Percentiles rank a stretch among this genome's conserved stretches.
Conservation (phyloP, 2,888 invertebrate genomes). For the Eupithecia tripunctaria region DNA sequence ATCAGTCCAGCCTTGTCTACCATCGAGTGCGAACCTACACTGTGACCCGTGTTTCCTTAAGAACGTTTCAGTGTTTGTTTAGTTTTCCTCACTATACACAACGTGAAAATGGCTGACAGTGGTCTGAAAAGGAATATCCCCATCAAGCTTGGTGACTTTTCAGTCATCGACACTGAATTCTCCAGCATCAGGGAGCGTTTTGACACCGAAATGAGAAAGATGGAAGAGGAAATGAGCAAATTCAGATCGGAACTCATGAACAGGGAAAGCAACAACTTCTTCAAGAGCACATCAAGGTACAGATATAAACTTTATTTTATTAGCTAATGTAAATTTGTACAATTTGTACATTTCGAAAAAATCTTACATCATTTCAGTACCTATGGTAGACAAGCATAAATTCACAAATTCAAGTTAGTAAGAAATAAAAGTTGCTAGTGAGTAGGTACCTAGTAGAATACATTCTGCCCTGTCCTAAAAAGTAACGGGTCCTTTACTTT, state of each 20-base stretch:
- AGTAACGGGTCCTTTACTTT: slow-evolving; percentile 52
- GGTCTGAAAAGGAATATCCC: slow-evolving; percentile 95
- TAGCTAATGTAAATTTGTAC: slow-evolving; percentile 19
- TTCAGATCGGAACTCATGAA: slow-evolving; percentile 97
- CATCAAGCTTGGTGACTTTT: slow-evolving; percentile 96
- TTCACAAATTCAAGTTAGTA: neutral
- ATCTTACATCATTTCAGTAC: neutral
- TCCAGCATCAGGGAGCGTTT: slow-evolving; percentile 97
- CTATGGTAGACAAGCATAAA: neutral
- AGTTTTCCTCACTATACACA: slow-evolving; percentile 69
- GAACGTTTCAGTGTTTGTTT: slow-evolving; percentile 81
- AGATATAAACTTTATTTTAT: slow-evolving; percentile 39
- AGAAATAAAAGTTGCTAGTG: neutral
- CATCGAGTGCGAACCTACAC: slow-evolving; percentile 72
- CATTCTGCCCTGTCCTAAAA: neutral
- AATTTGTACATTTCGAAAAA: slow-evolving; percentile 6
- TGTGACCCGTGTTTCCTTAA: slow-evolving; percentile 80
- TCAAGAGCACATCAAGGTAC: slow-evolving; percentile 95
- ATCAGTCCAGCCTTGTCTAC: slow-evolving; percentile 82
- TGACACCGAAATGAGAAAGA: slow-evolving; percentile 98
- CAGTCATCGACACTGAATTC: slow-evolving; percentile 98
- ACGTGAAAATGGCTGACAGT: slow-evolving; percentile 90
- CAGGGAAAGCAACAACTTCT: slow-evolving; percentile 95
- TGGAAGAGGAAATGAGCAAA: slow-evolving; percentile 99
- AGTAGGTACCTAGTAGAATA: neutral